Base-by-base conservation (phyloP, 2,797 vertebrate species). In the Pseudomugil tenellus region DNA sequence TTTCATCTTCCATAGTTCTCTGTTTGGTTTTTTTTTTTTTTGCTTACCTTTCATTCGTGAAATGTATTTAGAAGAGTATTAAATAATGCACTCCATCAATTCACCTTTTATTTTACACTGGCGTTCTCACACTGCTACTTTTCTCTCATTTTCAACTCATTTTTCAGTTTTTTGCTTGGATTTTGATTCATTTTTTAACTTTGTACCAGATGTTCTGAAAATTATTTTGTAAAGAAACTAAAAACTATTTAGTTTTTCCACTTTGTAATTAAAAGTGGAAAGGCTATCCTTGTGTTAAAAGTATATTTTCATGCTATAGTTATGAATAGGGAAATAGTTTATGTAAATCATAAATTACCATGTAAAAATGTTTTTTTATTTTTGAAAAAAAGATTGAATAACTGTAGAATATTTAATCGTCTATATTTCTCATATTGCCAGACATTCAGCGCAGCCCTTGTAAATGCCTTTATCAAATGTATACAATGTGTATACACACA, bases 301-400 rank as follows among this genome's bases (percentile, higher is more conserved):
- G 86, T 87, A 79, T 91, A 90, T 91, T 92, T 92, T 92, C 85
- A 84, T 91, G 86, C 83, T 83, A 74, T 89, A 91, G 70, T 77
- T 75, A 76, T 76, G 67, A 86, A 80, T 86, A 85, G 86, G 74
- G 73, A 81, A 73, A 80, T 76, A 87, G 62, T 86, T 84, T 79
- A 90, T 86, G 85, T 84, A 86, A 89, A 91, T 90, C 84, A 84
- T 72, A 73, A 79, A 81, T 68, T 72, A 85, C 72, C 72, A 55
- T 91, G 85, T 91, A 86, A 87, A 88, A 81, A 81, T 67, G 74
- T 85, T 89, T 90, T 89, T 86, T 91, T n/a, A n/a, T 92, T 90
- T 90, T 92, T 64, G 79, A 88, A 90, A 48, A 74, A 91, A 84
- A 90, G 81, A 87, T 88, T 89, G 79, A 87, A 86, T 89, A 89